Percentiles rank a stretch among this genome's conserved stretches.
phyloP scores from a whole-genome alignment of 2,888 invertebrate species.

The Conomelus anceps region DNA sequence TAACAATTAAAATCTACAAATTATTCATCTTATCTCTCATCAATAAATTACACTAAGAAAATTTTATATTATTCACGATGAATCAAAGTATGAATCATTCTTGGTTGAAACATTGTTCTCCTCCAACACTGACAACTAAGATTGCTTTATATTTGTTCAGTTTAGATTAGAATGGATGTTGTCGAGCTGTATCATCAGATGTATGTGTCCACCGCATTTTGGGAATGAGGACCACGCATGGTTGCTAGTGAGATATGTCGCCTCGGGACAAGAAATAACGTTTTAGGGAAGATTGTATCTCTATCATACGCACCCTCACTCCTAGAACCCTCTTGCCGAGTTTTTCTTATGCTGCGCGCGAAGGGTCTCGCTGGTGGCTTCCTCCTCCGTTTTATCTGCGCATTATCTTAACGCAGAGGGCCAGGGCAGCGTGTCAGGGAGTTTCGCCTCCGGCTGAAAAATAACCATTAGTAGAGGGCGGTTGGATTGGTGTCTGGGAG shows the following conservation, averaged over 20 bases:
- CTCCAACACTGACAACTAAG: not conserved
- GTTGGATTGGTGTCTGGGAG: not conserved
- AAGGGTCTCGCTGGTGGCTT: not conserved
- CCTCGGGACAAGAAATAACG: not conserved
- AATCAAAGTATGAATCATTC: not conserved
- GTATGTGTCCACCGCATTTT: not conserved
- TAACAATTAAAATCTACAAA: no score
- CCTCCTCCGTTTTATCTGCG: not conserved
- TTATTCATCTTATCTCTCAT: no score
- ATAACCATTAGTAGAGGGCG: not conserved
- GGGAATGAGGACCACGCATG: not conserved
- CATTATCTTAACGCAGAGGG: not conserved
- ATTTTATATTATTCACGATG: not conserved
- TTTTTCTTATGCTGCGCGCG: not conserved
- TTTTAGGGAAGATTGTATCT: not conserved
- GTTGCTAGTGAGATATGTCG: not conserved
- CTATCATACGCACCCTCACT: not conserved
- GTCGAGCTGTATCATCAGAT: not conserved
- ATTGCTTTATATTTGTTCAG: not conserved
- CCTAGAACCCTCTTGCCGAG: not conserved
- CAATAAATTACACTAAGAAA: no score
- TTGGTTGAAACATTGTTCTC: not conserved
- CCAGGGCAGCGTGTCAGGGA: not conserved
- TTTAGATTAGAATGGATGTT: not conserved
- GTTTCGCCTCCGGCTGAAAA: constrained; percentile 1